phyloP scores from a whole-genome alignment of 2,888 invertebrate genomes.

The Sphinx pinastri region DNA sequence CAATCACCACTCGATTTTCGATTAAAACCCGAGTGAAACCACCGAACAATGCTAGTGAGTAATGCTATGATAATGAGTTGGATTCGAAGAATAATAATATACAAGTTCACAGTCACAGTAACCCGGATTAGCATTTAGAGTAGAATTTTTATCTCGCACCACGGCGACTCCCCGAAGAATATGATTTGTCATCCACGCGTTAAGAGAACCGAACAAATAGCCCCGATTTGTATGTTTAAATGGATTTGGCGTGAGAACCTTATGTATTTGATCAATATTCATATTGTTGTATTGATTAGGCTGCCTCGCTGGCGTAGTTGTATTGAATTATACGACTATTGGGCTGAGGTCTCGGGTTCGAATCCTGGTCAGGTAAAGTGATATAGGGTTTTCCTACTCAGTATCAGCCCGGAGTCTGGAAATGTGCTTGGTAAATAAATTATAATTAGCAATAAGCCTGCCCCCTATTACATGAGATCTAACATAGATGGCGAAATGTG shows the following conservation, averaged over 20 bases:
- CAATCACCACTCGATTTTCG: background rate
- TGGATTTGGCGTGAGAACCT: background rate
- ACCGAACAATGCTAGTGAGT: background rate
- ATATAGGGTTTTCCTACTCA: no score
- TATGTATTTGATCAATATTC: background rate
- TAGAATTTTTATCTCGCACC: constrained; percentile 22
- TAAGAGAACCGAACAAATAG: constrained; percentile 1
- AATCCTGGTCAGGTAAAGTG: no score
- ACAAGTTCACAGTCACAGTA: constrained; percentile 18
- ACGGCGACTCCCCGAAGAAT: constrained; percentile 5
- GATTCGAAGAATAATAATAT: constrained; percentile 14
- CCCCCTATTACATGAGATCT: no score
- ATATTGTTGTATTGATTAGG: background rate
- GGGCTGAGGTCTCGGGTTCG: no score
- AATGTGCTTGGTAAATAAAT: no score
- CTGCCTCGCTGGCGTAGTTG: no score
- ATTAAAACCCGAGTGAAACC: background rate
- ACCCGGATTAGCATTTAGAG: constrained; percentile 22
- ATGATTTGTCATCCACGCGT: constrained; percentile 20
- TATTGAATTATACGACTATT: no score
- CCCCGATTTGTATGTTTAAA: constrained; percentile 2
- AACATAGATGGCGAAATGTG: no score
- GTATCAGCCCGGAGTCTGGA: no score
- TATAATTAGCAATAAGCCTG: no score
- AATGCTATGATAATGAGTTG: constrained; percentile 5